Base-by-base conservation (phyloP, 2,113 vertebrate species). In the Cettia cetti region DNA sequence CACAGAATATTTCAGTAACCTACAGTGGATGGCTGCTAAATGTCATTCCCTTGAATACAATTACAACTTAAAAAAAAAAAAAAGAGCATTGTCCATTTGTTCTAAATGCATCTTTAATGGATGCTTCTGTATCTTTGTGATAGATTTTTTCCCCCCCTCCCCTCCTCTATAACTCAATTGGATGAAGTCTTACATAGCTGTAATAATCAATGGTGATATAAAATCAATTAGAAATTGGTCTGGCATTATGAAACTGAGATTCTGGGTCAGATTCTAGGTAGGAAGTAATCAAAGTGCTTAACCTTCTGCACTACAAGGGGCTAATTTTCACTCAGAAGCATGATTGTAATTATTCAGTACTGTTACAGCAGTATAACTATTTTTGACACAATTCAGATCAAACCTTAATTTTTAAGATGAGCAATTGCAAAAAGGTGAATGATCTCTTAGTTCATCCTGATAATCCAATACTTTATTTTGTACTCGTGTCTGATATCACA, bases 181-280 rank as follows among this genome's bases (percentile, higher is more conserved):
- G 56, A 92, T 81, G 71, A 95, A 97, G 76, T 53, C 74, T 86
- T 90, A 86, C 33, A 14, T 59, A 74, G 85, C 65, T 93, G 80
- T 82, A 89, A 93, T 91, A 97, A 96, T 96, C 94, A 91, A 89
- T 86, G 82, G 44, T 94, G 93, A 96, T 96, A 97, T 79, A 95
- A 96, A 97, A 97, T 93, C 95, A 97, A 96, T 96, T 90, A 94
- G n/a, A 96, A 91, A 89, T 82, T 86, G 56, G 70, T 69, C n/a
- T 87, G 49, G 64, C 49, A 49, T 89, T 86, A 85, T 82, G 35
- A 95, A 91, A 74, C 72, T 91, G 53, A 93, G 79, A 93, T 88
- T 78, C n/a, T 93, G 44, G 40, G 89, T 93, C 50, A 93, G 65
- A 95, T 91, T 87, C 44, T 60, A 71, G 42, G 22, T 64, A 81